phyloP scores from a whole-genome alignment of 2,113 vertebrate species.

The Brienomyrus brachyistius region DNA sequence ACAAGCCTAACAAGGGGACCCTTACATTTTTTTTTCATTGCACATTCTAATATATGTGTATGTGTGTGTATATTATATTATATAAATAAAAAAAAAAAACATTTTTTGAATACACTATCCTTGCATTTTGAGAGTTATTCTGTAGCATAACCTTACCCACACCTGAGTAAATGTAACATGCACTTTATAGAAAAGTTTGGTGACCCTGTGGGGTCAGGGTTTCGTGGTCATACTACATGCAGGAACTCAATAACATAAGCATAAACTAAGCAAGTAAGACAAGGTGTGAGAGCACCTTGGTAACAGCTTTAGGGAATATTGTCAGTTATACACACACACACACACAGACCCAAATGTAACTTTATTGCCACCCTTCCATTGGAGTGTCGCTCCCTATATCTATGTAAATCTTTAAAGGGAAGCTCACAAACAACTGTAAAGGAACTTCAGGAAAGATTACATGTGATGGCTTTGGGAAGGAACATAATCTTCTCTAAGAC shows the following conservation, averaged over 20 bases:
- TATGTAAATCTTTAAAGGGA: conserved; percentile 20
- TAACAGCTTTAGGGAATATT: neutral
- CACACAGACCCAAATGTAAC: neutral
- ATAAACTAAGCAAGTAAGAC: neutral
- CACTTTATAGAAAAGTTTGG: neutral
- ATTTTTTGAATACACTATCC: neutral
- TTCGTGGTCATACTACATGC: neutral
- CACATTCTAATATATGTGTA: neutral
- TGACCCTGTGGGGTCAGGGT: neutral
- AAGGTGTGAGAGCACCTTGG: neutral
- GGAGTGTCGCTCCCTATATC: neutral
- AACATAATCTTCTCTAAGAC: neutral
- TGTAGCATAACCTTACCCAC: neutral
- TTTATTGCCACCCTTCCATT: neutral
- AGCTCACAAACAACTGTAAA: conserved; percentile 15
- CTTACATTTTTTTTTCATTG: neutral
- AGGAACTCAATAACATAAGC: neutral
- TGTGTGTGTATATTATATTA: too few species aligned
- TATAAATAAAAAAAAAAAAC: too few species aligned
- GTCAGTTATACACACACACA: neutral
- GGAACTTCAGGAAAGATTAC: neutral
- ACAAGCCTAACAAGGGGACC: neutral
- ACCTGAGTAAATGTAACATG: neutral
- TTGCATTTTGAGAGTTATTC: neutral
- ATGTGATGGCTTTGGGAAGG: conserved; percentile 19